phyloP scores from a whole-genome alignment of 2,797 vertebrate genomes.

The Pyrocephalus nanus region DNA sequence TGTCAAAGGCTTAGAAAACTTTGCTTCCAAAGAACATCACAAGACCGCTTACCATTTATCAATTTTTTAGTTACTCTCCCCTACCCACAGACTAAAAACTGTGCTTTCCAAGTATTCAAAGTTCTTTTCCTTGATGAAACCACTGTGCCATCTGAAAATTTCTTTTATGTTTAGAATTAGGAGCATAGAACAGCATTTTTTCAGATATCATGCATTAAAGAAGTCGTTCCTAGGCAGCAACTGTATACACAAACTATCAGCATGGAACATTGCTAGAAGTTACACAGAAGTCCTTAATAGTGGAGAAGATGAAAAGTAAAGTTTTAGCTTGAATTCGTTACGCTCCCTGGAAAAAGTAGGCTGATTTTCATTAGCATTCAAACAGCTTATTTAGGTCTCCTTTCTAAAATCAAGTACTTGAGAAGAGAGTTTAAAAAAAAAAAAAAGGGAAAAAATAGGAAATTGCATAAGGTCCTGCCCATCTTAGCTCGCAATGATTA shows the following conservation, averaged over 20 bases:
- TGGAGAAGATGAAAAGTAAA: not conserved
- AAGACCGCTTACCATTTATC: not conserved
- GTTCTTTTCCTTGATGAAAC: not conserved
- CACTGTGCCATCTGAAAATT: not conserved
- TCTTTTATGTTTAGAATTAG: not conserved
- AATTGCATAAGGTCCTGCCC: not conserved
- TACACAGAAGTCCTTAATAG: not conserved
- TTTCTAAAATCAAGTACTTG: conserved; percentile 24
- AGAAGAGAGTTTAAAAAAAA: rapidly evolving
- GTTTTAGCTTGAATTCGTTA: not conserved
- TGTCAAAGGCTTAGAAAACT: not conserved
- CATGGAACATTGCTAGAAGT: not conserved
- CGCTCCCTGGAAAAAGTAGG: not conserved
- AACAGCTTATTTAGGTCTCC: not conserved
- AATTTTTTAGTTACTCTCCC: not conserved
- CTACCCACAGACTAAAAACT: not conserved
- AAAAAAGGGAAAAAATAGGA: not conserved
- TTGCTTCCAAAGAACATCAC: not conserved
- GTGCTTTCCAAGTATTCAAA: not conserved
- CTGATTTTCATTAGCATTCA: not conserved
- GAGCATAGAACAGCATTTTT: not conserved
- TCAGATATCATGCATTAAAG: not conserved
- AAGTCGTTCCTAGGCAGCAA: not conserved
- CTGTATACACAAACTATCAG: not conserved
- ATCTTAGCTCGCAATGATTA: conserved; percentile 10